A percentile compares a stretch with the other conserved stretches of the same genome.
phyloP scores from a whole-genome alignment of 2,113 vertebrate genomes.

The Lepisosteus osseus region DNA sequence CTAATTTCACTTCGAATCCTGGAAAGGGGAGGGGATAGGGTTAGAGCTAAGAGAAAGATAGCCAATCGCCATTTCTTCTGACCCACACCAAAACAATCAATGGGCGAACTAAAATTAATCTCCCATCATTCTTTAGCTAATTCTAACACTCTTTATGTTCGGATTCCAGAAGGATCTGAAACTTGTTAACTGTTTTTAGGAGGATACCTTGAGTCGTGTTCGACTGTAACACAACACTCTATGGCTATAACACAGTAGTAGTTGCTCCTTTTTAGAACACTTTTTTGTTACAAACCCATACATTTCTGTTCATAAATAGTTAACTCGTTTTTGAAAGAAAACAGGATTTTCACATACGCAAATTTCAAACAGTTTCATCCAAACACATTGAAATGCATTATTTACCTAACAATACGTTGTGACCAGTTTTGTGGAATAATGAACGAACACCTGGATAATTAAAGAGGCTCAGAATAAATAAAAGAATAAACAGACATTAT shows the following conservation, averaged over 20 bases:
- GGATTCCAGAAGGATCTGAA: not conserved
- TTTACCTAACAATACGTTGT: too few species aligned
- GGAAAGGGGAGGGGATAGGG: conserved; percentile 43
- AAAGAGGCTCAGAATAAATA: too few species aligned
- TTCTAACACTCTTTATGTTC: conserved; percentile 32
- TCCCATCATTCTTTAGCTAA: conserved; percentile 46
- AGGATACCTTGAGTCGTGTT: not conserved
- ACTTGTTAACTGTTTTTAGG: not conserved
- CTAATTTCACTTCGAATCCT: conserved; percentile 81
- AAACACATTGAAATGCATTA: too few species aligned
- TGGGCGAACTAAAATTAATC: conserved; percentile 68
- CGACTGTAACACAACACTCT: not conserved
- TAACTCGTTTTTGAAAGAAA: too few species aligned
- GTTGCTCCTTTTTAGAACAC: not conserved
- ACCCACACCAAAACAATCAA: conserved; percentile 74
- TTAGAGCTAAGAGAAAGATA: conserved; percentile 65
- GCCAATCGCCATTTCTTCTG: conserved; percentile 68
- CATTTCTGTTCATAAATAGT: too few species aligned
- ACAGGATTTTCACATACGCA: too few species aligned
- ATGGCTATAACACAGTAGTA: not conserved
- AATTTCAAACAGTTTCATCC: too few species aligned
- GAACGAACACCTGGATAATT: too few species aligned
- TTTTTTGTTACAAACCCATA: not conserved
- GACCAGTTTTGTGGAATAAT: too few species aligned
- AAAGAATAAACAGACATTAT: too few species aligned